A percentile compares a stretch with the other conserved stretches of the same genome.
phyloP scores from a whole-genome alignment of 2,797 vertebrate species.

The Cetoscarus ocellatus region DNA sequence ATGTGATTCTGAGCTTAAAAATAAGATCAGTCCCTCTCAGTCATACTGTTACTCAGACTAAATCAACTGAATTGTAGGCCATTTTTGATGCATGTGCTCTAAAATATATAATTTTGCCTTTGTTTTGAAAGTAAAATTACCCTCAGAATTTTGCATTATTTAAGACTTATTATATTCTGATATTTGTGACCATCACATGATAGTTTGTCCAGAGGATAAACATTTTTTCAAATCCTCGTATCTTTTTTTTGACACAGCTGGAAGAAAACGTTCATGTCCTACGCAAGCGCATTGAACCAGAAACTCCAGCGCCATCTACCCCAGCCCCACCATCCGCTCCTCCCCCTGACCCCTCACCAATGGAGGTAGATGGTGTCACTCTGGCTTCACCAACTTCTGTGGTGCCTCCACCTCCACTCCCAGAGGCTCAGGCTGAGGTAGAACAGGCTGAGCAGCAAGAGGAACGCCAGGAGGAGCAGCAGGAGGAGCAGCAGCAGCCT shows the following conservation, averaged over 20 bases:
- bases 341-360: constrained; percentile 58
- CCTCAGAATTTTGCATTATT: too few relatives aligned
- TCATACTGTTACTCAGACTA: too few relatives aligned
- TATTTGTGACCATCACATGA: too few relatives aligned
- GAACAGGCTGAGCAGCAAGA: constrained; percentile 69
- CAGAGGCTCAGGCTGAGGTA: constrained; percentile 72
- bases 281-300: constrained; percentile 85
- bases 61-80: too few relatives aligned
- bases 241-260: constrained; percentile 78
- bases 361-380: constrained; percentile 72
- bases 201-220: constrained; percentile 1
- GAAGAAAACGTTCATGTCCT: constrained; percentile 89
- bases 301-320: constrained; percentile 61
- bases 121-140: too few relatives aligned
- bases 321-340: constrained; percentile 57
- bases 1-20: too few relatives aligned
- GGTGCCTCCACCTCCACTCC: constrained; percentile 72
- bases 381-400: constrained; percentile 62
- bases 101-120: too few relatives aligned
- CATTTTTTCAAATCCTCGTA: neutral
- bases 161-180: too few relatives aligned
- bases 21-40: too few relatives aligned
- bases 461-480: constrained; percentile 58
- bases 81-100: too few relatives aligned
- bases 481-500: constrained; percentile 51